A percentile compares a stretch with the other conserved stretches of the same genome.
Evolutionary conservation across 2,888 invertebrate species (phyloP).

Genomic region (Lithodes maja): DNA sequence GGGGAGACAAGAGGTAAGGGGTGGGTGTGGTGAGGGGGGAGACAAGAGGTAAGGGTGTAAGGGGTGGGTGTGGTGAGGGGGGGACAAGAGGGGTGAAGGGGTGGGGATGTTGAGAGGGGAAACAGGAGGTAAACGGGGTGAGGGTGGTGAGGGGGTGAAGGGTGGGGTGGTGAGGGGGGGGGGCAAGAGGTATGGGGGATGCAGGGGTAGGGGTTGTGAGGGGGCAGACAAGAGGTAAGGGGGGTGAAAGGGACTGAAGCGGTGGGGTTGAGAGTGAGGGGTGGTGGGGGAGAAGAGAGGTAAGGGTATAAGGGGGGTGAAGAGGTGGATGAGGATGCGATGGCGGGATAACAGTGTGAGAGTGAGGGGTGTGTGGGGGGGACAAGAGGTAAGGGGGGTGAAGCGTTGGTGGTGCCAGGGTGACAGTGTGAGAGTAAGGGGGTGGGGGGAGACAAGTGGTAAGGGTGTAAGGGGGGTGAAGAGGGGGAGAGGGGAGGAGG

Average conservation of each 20-base stretch:
- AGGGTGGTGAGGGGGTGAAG: neutral
- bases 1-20: too few relatives aligned
- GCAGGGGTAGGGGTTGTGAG: neutral
- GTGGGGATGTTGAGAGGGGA: too few relatives aligned
- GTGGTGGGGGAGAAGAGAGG: neutral
- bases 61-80: too few relatives aligned
- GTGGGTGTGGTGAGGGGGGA: too few relatives aligned
- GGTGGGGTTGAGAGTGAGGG: neutral
- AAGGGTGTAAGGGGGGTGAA: neutral
- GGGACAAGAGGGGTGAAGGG: too few relatives aligned
- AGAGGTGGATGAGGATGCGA: neutral
- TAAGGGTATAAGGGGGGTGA: neutral
- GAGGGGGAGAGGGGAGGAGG: neutral
- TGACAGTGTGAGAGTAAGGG: neutral
- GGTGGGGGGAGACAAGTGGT: neutral
- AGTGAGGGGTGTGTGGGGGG: neutral
- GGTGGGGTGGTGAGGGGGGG: neutral
- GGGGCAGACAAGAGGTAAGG: neutral
- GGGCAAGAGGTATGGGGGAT: neutral
- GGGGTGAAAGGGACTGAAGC: neutral
- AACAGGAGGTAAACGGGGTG: too few relatives aligned
- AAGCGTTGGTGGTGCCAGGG: neutral
- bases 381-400: neutral
- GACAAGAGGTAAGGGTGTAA: too few relatives aligned
- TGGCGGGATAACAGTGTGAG: neutral